Base-by-base conservation (phyloP, 2,797 vertebrate genomes). In the Synanceia verrucosa region DNA sequence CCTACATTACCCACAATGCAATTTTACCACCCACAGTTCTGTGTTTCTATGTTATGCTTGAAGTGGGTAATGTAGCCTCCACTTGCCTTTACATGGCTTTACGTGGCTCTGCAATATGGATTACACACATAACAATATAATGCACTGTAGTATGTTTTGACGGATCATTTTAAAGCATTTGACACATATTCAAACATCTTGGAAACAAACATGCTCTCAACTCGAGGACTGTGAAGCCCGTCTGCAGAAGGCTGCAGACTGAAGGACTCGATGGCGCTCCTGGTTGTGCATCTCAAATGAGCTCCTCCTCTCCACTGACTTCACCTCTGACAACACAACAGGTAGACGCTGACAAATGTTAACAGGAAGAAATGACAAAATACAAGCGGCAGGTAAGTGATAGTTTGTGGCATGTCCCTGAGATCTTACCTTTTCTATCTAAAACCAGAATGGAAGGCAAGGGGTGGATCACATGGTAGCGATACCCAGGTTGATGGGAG, bases 181-280 rank as follows among this genome's bases (percentile, higher is more conserved):
- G n/a, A n/a, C n/a, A n/a, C n/a, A n/a, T n/a, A n/a, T n/a, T n/a
- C n/a, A n/a, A n/a, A n/a, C n/a, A 31, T n/a, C 3, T 37, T 28
- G n/a, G n/a, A 33, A 34, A 26, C 26, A 43, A n/a, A 13, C 39
- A 41, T 41, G 16, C 0, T 41, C 69, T 81, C 88, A 28, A 53
- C 28, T 23, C 5, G 16, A 13, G 26, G n/a, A 3, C 31, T 1
- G 21, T 1, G 1, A 8, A 3, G 26, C 0, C 3, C 75, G 86
- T 78, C 73, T 91, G 62, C 94, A 82, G 55, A 96, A 96, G 33
- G 90, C 94, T 55, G 96, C 29, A 0, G 93, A 91, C 51, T 93
- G 93, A 33, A 89, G 3, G 3, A 92, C 43, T 12, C 79, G 55
- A 47, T 93, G 85, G 63, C 68, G 90, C 65, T 92, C 69, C 13